A percentile compares a stretch with the other conserved stretches of the same genome.
These are phyloP conservation scores for Oncorhynchus nerka DNA, from an alignment of 2,113 vertebrate species.

Conservation along the genomic window DNA sequence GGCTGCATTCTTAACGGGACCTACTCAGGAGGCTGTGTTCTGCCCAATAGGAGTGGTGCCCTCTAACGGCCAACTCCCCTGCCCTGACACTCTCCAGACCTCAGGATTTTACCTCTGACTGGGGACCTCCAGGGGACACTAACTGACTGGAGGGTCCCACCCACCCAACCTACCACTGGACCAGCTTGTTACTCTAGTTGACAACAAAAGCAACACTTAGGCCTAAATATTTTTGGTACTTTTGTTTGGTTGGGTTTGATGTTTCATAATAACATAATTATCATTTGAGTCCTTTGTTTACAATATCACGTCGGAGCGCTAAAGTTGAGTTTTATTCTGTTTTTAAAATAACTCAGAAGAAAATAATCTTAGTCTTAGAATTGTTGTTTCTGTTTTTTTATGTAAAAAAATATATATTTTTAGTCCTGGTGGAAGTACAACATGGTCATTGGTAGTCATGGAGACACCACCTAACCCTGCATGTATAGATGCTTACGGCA, in stretches of 20 bases:
- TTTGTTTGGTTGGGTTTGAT: slow-evolving; percentile 18
- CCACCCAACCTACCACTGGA: slow-evolving; percentile 37
- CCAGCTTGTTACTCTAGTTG: slow-evolving; percentile 55
- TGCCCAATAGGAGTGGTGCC: slow-evolving; percentile 55
- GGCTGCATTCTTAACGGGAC: slow-evolving; percentile 50
- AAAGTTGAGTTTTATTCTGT: slow-evolving; percentile 7
- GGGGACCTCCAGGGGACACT: background rate
- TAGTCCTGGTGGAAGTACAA: background rate
- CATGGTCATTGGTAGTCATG: background rate
- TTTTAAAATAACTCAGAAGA: slow-evolving; percentile 4
- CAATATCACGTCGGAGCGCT: slow-evolving; percentile 55
- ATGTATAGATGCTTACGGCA: background rate
- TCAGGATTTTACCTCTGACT: slow-evolving; percentile 67
- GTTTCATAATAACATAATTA: slow-evolving; percentile 44
- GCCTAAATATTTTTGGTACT: slow-evolving; percentile 17
- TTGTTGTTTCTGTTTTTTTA: background rate
- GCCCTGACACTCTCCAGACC: slow-evolving; percentile 45
- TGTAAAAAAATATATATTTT: background rate
- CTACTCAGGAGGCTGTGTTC: slow-evolving; percentile 44
- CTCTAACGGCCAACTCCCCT: slow-evolving; percentile 49
- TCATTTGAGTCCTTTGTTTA: slow-evolving; percentile 68
- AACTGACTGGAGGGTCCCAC: slow-evolving; percentile 20
- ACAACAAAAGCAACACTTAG: slow-evolving; percentile 15
- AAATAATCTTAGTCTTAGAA: slow-evolving; percentile 8
- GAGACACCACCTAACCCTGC: background rate